Evolutionary conservation across 2,888 invertebrate species (phyloP).

Genomic region (Amblyjoppa fuscipennis): DNA sequence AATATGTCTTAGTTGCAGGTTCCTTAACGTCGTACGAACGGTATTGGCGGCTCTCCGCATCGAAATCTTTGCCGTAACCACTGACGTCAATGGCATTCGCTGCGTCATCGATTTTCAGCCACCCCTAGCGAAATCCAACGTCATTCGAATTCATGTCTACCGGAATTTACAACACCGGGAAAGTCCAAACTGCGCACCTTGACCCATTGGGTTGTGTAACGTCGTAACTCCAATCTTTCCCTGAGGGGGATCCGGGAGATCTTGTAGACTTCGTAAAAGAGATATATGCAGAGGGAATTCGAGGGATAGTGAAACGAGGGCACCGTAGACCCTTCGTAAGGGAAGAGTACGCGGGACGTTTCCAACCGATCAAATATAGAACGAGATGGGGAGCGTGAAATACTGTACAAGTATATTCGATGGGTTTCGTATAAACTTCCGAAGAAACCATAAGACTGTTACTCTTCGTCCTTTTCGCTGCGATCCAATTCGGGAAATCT

Average conservation of each 20-base stretch:
- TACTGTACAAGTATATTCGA: conserved; percentile 8
- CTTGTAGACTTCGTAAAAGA: conserved; percentile 41
- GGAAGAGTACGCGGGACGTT: background rate
- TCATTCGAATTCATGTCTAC: conserved; percentile 6
- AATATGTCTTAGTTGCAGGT: conserved; percentile 25
- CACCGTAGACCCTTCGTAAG: conserved; percentile 2
- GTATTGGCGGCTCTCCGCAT: background rate
- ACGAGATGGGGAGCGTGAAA: conserved; percentile 6
- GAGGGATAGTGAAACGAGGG: conserved; percentile 45
- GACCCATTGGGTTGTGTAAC: conserved; percentile 17
- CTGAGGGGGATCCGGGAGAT: conserved; percentile 13
- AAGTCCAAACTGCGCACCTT: conserved; percentile 11
- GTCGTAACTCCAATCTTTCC: conserved; percentile 34
- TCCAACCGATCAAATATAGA: background rate
- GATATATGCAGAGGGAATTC: conserved; percentile 21
- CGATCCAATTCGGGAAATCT: conserved; percentile 17
- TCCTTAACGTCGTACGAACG: background rate
- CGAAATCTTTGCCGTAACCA: background rate
- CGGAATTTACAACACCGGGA: background rate
- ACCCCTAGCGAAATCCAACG: background rate
- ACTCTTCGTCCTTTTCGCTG: background rate
- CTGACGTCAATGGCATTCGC: background rate
- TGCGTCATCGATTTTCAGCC: conserved; percentile 25
- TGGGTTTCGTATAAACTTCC: background rate
- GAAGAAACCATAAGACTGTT: background rate